Evolutionary conservation across 2,888 invertebrate genomes (phyloP), one percentile per base, ranked within the genome.

Genomic region (Parnassius smintheus): DNA sequence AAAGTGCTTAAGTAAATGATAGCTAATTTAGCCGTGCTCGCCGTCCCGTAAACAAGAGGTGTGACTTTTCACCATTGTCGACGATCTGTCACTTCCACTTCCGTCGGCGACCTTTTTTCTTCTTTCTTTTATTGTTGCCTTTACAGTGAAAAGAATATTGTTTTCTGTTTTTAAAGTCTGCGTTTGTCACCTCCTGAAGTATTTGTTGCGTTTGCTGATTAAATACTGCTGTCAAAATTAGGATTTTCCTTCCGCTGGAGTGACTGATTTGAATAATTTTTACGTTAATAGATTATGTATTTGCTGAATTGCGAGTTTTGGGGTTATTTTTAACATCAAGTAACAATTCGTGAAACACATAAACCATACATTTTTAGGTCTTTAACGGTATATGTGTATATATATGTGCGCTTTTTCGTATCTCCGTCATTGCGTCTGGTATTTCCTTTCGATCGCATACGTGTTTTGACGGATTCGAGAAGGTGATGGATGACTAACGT

Each of bases 1-100:
- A 86, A 89, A 91, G 88, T 86, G 83, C 89, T 90, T 87, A 88
- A 91, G 89, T 91, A 89, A 91, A 91, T 88, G 91, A 90, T 90
- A 88, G 88, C 88, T 89, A 90, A 91, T 91, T 85, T 82, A 70
- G 72, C 78, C 75, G 83, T 80, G 83, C 84, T 75, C 84, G 79
- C 65, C 72, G 81, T 74, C 73, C 85, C 86, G 89, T 88, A 87
- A 90, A 88, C 91, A 89, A 85, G 89, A 90, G 89, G 91, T 91
- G 91, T 91, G 90, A 91, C 90, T 90, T 91, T 85, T 80, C 83
- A 84, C 88, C 89, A 88, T 87, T 86, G 88, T 83, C 85, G 85
- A 78, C 83, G 86, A 89, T 91, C 91, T 91, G 91, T 91, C 91
- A 91, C 85, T 86, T 86, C 83, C 91, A 91, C 77, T 90, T 91